phyloP scores from a whole-genome alignment of 2,797 vertebrate genomes.

The Clarias platycephalus region DNA sequence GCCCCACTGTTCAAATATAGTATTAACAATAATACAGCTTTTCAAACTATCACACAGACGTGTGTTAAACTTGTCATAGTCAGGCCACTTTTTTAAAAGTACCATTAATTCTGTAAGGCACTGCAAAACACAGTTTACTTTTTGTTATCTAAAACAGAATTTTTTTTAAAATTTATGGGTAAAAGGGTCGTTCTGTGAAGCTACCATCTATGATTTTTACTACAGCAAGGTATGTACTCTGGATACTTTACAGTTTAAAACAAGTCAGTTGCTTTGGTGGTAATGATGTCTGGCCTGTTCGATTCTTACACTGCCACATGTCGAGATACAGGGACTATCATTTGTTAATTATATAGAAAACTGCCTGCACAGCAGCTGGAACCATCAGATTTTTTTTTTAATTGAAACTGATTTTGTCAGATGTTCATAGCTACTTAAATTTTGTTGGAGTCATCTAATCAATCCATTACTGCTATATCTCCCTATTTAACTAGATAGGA shows the following conservation, averaged over 20 bases:
- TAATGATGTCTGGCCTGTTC: background rate
- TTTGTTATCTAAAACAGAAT: background rate
- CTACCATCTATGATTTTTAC: background rate
- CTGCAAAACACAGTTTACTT: background rate
- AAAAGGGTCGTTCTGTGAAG: background rate
- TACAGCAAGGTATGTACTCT: background rate
- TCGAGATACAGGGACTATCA: background rate
- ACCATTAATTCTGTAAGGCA: background rate
- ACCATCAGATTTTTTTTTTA: background rate
- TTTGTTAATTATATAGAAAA: background rate
- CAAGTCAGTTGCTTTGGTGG: background rate
- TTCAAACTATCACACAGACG: background rate
- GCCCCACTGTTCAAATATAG: background rate
- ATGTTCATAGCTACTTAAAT: background rate
- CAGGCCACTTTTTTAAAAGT: background rate
- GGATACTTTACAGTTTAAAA: background rate
- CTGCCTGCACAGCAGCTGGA: background rate
- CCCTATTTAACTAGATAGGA: background rate
- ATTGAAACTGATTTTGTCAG: background rate
- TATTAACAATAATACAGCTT: background rate
- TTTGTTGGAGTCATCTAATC: background rate
- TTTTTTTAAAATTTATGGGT: background rate
- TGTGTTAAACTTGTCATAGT: background rate
- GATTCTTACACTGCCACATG: background rate
- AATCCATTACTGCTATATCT: background rate